Evolutionary conservation across 1,140 invertebrate genomes (phyloP).

Genomic region (Pseudobourletiella spinata): DNA sequence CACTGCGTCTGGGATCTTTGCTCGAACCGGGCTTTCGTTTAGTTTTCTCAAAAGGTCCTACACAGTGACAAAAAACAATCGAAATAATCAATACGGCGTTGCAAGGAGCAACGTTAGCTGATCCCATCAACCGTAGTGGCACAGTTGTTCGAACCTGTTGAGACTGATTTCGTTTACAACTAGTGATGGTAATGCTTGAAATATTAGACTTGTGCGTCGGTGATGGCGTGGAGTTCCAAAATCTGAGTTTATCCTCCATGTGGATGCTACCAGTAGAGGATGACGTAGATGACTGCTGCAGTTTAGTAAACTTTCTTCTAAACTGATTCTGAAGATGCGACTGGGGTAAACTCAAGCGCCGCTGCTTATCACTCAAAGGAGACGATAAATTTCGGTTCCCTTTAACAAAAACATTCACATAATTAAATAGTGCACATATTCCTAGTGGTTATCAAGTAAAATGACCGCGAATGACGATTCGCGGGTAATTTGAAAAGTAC

Average conservation of each 20-base stretch:
- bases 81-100: no score
- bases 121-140: no score
- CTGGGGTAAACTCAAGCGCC: background rate
- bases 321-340: constrained; percentile 9
- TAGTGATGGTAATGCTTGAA: constrained; percentile 29
- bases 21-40: no score
- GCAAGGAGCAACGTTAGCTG: no score
- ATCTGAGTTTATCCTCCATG: constrained; percentile 11
- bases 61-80: no score
- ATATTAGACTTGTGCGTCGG: constrained; percentile 23
- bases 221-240: constrained; percentile 8
- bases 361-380: constrained; percentile 2
- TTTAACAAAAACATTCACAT: background rate
- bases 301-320: background rate
- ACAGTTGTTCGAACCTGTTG: no score
- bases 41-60: no score
- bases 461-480: background rate
- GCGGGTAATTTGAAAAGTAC: background rate
- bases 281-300: background rate
- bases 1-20: no score
- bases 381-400: background rate
- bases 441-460: constrained; percentile 3
- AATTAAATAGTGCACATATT: background rate
- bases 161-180: background rate
- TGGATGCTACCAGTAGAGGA: background rate